Base-by-base conservation (phyloP, 2,888 invertebrate species). In the Lasioglossum morio region DNA sequence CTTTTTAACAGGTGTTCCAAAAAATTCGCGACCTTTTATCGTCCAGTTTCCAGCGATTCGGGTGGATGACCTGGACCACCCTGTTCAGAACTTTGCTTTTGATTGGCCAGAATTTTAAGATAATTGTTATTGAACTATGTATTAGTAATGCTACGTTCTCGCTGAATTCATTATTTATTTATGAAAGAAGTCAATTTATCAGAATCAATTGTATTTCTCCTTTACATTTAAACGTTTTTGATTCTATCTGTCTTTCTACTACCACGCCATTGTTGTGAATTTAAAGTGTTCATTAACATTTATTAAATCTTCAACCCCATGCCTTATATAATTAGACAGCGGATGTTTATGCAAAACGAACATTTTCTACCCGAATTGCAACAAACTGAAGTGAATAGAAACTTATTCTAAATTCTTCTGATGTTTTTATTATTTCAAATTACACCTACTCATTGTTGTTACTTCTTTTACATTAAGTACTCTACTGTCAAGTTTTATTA, bases 11-110 rank as follows among this genome's bases (percentile, higher is more conserved):
- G 57, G 7, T 53, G 23, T 53, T 34, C n/a, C 30, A n/a, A 53
- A 74, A 74, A 74, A 40, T 74, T n/a, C 37, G 40, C 37, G 37
- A 70, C 70, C 40, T 70, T 70, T 66, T 66, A 66, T 34, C 66
- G 19, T 37, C 37, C 19, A 19, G 34, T 34, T 66, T 66, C 10
- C 34, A 34, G 66, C 66, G 8, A 34, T 66, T 66, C 34, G 30
- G 63, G 63, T 30, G 30, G 30, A 63, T 63, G 16, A 63, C 34
- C 23, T 66, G 66, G 23, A 19, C 19, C 23, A 63, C 3, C 19
- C 8, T 10, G 3, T 4, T 34, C 10, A 1, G 19, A 66, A 37
- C 23, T 66, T 23, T 37, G 23, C 23, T 23, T 37, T 37, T 23
- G 3, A 34, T 34, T 66, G 23, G 7, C 0, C 30, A 0, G 3